Evolutionary conservation across 64 coral and sea anemone species (phyloP).

Genomic region (Cladopsammia gracilis): DNA sequence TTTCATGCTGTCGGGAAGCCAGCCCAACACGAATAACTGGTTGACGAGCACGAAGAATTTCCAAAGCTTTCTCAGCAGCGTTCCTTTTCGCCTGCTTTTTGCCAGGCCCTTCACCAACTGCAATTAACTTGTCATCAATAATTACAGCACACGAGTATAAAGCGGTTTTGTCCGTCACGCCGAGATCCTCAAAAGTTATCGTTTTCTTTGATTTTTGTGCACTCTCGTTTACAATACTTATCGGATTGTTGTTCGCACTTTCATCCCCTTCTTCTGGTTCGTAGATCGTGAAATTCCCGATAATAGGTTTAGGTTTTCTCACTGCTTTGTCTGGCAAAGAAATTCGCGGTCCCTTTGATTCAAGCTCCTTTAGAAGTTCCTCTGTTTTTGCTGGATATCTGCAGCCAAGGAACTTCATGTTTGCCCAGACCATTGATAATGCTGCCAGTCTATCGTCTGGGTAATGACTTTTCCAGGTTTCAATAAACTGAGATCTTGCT

Average conservation of each 20-base stretch:
- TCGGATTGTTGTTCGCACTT: conserved; percentile 33
- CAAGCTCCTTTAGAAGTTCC: conserved; percentile 79
- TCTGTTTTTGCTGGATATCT: conserved; percentile 83
- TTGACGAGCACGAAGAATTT: conserved; percentile 81
- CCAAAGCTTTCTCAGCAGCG: conserved; percentile 80
- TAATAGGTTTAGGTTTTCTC: conserved; percentile 54
- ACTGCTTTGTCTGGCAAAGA: conserved; percentile 12
- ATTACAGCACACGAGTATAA: conserved; percentile 67
- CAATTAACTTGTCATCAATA: conserved; percentile 76
- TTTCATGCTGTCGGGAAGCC: conserved; percentile 55
- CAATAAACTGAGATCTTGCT: conserved; percentile 79
- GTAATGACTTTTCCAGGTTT: conserved; percentile 67
- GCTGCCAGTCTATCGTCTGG: conserved; percentile 50
- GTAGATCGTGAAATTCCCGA: conserved; percentile 87
- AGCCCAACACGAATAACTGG: conserved; percentile 32
- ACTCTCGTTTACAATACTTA: conserved; percentile 81
- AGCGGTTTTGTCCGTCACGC: conserved; percentile 11
- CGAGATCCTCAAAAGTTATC: conserved; percentile 82
- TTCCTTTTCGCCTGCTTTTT: conserved; percentile 86
- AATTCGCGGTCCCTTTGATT: conserved; percentile 54
- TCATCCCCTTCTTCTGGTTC: conserved; percentile 59
- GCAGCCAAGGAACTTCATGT: conserved; percentile 98
- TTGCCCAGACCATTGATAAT: conserved; percentile 97
- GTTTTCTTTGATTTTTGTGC: conserved; percentile 85
- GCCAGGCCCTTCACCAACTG: conserved; percentile 50